Percentiles rank a stretch among this genome's conserved stretches.
Evolutionary conservation across 1,140 invertebrate genomes (phyloP).

Genomic region (Bombus breviceps): DNA sequence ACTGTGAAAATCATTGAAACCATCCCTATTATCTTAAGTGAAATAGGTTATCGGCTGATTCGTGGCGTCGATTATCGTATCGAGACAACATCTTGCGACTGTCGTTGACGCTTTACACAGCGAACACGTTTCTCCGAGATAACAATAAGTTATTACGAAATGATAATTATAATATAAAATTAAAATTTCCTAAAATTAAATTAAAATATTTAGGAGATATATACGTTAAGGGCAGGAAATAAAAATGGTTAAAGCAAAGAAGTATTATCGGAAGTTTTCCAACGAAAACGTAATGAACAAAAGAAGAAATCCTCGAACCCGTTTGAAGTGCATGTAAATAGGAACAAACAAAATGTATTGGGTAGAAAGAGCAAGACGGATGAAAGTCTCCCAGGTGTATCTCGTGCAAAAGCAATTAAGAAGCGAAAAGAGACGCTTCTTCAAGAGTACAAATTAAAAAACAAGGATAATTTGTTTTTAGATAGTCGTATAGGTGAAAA

Average conservation of each 20-base stretch:
- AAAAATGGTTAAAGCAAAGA: slow-evolving; percentile 82
- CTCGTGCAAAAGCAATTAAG: slow-evolving; percentile 91
- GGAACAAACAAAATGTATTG: slow-evolving; percentile 92
- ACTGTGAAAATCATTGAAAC: too few relatives aligned
- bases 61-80: too few relatives aligned
- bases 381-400: slow-evolving; percentile 91
- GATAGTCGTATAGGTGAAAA: slow-evolving; percentile 95
- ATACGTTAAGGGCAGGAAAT: neutral
- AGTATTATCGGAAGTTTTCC: slow-evolving; percentile 80
- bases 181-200: neutral
- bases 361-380: slow-evolving; percentile 92
- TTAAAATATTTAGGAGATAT: neutral
- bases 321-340: slow-evolving; percentile 95
- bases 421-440: slow-evolving; percentile 94
- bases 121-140: too few relatives aligned
- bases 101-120: too few relatives aligned
- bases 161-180: neutral
- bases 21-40: too few relatives aligned
- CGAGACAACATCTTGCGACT: too few relatives aligned
- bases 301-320: slow-evolving; percentile 88
- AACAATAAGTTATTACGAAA: neutral
- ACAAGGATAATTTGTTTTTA: slow-evolving; percentile 93
- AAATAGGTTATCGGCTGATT: too few relatives aligned
- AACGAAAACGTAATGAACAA: slow-evolving; percentile 77
- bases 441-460: slow-evolving; percentile 90